Evolutionary conservation across 2,888 invertebrate genomes (phyloP).

Genomic region (Pachliopta kotzebuea): DNA sequence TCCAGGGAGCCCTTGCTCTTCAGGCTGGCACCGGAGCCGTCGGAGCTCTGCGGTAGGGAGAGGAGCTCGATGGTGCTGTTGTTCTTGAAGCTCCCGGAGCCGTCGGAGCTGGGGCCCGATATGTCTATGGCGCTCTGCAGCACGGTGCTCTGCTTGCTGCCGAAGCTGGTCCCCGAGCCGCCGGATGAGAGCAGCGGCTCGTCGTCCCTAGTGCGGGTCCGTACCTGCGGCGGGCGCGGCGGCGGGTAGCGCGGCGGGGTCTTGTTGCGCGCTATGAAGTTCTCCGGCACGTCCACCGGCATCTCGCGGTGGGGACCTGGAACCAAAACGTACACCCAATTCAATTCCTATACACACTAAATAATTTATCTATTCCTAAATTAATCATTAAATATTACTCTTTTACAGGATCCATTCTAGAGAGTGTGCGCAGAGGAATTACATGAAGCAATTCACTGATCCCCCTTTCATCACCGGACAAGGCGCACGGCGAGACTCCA

Average conservation of each 20-base stretch:
- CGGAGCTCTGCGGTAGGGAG: constrained; percentile 68
- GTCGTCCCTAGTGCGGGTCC: constrained; percentile 70
- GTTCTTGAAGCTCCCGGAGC: constrained; percentile 67
- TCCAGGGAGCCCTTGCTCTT: constrained; percentile 69
- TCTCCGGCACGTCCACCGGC: constrained; percentile 99
- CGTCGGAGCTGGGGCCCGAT: constrained; percentile 65
- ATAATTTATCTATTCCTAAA: too few relatives aligned
- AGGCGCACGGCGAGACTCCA: too few relatives aligned
- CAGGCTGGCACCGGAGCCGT: constrained; percentile 68
- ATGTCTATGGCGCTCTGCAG: constrained; percentile 58
- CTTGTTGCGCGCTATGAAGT: constrained; percentile 94
- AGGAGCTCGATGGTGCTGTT: constrained; percentile 64
- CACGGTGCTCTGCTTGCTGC: constrained; percentile 70
- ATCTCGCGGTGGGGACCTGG: constrained; percentile 96
- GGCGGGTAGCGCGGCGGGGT: constrained; percentile 95
- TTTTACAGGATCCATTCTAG: too few relatives aligned
- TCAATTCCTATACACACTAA: too few relatives aligned
- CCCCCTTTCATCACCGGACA: too few relatives aligned
- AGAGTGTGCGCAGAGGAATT: too few relatives aligned
- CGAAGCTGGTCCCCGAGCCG: constrained; percentile 70
- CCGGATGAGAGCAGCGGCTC: constrained; percentile 73
- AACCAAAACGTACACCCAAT: constrained; percentile 37
- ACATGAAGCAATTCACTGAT: too few relatives aligned
- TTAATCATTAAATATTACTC: too few relatives aligned
- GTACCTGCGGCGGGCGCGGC: constrained; percentile 86